These are phyloP conservation scores for Philotrypesis tridentata DNA, from an alignment of 1,140 invertebrate genomes.

Conservation along the genomic window DNA sequence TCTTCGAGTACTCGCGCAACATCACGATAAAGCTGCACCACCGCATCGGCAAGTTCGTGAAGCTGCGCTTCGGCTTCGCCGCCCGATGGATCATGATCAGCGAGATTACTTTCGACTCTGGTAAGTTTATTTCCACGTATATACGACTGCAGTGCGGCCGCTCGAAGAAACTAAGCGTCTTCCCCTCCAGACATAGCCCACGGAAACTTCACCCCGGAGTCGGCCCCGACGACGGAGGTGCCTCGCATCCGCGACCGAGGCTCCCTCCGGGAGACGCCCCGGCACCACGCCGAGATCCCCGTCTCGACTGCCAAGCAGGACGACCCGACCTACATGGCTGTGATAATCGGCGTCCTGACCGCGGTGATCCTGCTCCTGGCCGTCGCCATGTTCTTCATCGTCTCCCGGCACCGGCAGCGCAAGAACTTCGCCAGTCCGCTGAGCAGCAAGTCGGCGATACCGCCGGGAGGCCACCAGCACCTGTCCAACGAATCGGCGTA, in stretches of 20 bases:
- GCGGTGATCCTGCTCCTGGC: slow-evolving; percentile 78
- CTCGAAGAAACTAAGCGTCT: too few species aligned
- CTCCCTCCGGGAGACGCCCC: slow-evolving; percentile 65
- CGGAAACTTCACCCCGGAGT: slow-evolving; percentile 73
- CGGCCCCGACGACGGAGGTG: slow-evolving; percentile 67
- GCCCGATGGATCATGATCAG: slow-evolving; percentile 83
- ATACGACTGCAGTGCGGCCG: too few species aligned
- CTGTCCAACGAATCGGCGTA: slow-evolving; percentile 70
- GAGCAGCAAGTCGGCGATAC: slow-evolving; percentile 70
- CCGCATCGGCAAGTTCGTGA: slow-evolving; percentile 79
- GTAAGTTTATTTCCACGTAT: too few species aligned
- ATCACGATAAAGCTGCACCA: slow-evolving; percentile 79
- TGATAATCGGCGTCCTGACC: slow-evolving; percentile 79
- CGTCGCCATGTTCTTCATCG: slow-evolving; percentile 77
- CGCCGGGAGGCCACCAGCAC: slow-evolving; percentile 69
- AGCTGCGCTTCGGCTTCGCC: slow-evolving; percentile 79
- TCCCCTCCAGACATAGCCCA: slow-evolving; percentile 69
- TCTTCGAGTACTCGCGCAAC: slow-evolving; percentile 79
- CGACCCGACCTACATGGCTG: slow-evolving; percentile 78
- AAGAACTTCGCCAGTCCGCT: slow-evolving; percentile 75
- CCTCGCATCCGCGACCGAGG: slow-evolving; percentile 72
- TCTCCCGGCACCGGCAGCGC: slow-evolving; percentile 76
- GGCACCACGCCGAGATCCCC: slow-evolving; percentile 65
- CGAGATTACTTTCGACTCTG: slow-evolving; percentile 79
- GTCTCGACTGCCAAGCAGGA: slow-evolving; percentile 72